phyloP scores from a whole-genome alignment of 64 coral and sea anemone genomes.

The Actinia equina region DNA sequence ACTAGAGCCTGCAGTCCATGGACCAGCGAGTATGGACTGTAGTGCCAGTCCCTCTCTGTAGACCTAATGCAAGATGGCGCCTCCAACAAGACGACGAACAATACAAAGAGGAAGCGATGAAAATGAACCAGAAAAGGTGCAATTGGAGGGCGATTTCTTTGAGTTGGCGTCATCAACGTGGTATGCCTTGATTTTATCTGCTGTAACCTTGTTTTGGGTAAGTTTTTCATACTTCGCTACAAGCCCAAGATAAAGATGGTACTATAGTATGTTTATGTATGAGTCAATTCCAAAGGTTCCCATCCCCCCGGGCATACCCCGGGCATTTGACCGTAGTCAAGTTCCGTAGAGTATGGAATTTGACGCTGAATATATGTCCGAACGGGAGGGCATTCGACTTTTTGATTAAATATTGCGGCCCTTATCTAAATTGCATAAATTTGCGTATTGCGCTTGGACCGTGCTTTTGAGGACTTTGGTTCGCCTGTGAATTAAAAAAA shows the following conservation, averaged over 20 bases:
- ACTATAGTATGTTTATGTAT: too few relatives aligned
- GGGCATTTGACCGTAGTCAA: too few relatives aligned
- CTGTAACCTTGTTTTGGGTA: slow-evolving; percentile 49
- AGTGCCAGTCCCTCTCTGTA: not conserved
- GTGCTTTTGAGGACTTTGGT: too few relatives aligned
- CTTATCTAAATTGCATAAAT: too few relatives aligned
- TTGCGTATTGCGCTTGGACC: too few relatives aligned
- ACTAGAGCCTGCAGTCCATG: not conserved
- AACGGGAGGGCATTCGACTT: too few relatives aligned
- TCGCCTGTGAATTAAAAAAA: too few relatives aligned
- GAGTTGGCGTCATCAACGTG: not conserved
- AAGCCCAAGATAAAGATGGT: not conserved
- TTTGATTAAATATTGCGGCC: too few relatives aligned
- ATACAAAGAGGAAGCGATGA: not conserved
- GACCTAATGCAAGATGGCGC: slow-evolving; percentile 41
- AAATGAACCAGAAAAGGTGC: not conserved
- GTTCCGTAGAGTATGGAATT: too few relatives aligned
- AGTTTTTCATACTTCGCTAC: not conserved
- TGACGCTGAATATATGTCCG: too few relatives aligned
- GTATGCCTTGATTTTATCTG: slow-evolving; percentile 12
- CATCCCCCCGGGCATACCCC: too few relatives aligned
- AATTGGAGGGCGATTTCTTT: slow-evolving; percentile 42
- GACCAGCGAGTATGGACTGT: not conserved
- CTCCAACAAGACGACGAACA: slow-evolving; percentile 24
- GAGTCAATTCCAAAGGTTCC: too few relatives aligned